These are phyloP conservation scores for Hirtodrosophila duncani DNA, from an alignment of 2,888 invertebrate genomes.

Conservation along the genomic window DNA sequence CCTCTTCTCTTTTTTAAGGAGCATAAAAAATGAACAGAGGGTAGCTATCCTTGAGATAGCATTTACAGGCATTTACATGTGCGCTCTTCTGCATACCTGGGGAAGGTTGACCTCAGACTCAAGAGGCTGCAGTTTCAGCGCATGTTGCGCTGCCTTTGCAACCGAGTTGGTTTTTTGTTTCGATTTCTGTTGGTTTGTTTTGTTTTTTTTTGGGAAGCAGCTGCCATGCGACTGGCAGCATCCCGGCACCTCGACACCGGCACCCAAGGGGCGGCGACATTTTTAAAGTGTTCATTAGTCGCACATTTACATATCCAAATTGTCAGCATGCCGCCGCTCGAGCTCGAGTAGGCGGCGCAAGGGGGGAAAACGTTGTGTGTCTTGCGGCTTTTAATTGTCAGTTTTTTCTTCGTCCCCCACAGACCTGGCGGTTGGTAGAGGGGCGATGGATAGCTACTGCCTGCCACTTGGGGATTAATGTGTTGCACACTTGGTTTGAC, in stretches of 20 bases:
- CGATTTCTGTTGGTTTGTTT: slow-evolving; percentile 9
- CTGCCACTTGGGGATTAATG: slow-evolving; percentile 62
- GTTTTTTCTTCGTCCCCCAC: slow-evolving; percentile 23
- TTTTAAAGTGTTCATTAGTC: slow-evolving; percentile 75
- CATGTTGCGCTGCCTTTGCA: slow-evolving; percentile 18
- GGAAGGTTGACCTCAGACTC: slow-evolving; percentile 17
- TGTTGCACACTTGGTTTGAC: slow-evolving; percentile 75
- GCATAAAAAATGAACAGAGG: slow-evolving; percentile 51
- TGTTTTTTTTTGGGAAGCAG: slow-evolving; percentile 44
- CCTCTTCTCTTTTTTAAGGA: slow-evolving; percentile 41
- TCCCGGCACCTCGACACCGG: slow-evolving; percentile 8
- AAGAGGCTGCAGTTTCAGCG: slow-evolving; percentile 47
- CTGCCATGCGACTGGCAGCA: slow-evolving; percentile 47
- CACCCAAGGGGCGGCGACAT: slow-evolving; percentile 40
- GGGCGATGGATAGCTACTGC: slow-evolving; percentile 8
- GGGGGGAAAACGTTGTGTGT: slow-evolving; percentile 35
- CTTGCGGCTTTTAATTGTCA: slow-evolving; percentile 70
- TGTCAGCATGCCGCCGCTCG: slow-evolving; percentile 48
- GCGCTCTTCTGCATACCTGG: slow-evolving; percentile 41
- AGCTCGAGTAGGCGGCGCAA: background rate
- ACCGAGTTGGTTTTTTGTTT: slow-evolving; percentile 16
- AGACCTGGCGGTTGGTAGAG: slow-evolving; percentile 7
- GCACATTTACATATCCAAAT: slow-evolving; percentile 76
- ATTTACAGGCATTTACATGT: slow-evolving; percentile 28
- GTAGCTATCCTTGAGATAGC: slow-evolving; percentile 33